A percentile compares a stretch with the other conserved stretches of the same genome.
Conservation (phyloP, 2,888 invertebrate species). For the Chloroclystis v-ata region DNA sequence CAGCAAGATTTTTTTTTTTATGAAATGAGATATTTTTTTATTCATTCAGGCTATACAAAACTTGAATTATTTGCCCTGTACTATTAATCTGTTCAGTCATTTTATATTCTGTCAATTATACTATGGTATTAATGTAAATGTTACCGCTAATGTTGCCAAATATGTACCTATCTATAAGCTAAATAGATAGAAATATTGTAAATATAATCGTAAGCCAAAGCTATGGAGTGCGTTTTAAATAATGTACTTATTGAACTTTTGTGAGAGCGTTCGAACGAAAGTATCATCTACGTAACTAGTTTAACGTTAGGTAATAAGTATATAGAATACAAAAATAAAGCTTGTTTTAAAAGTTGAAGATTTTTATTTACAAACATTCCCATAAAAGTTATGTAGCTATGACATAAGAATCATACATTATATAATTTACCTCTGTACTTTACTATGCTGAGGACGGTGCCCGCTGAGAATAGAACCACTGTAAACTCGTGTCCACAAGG, state of each 20-base stretch:
- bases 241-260: slow-evolving; percentile 53
- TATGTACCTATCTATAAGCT: slow-evolving; percentile 55
- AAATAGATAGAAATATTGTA: slow-evolving; percentile 66
- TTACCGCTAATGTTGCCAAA: slow-evolving; percentile 74
- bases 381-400: too few species aligned
- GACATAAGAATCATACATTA: too few species aligned
- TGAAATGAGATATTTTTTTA: too few species aligned
- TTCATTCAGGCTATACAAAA: too few species aligned
- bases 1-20: too few species aligned
- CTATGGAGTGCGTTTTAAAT: slow-evolving; percentile 60
- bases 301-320: slow-evolving; percentile 47
- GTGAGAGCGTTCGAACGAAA: slow-evolving; percentile 41
- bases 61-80: too few species aligned
- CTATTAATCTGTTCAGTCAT: neutral
- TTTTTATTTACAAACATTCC: neutral
- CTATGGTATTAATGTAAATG: slow-evolving; percentile 59
- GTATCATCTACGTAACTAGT: slow-evolving; percentile 52
- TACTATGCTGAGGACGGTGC: too few species aligned
- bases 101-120: slow-evolving; percentile 73
- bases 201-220: slow-evolving; percentile 66
- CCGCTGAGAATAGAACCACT: too few species aligned
- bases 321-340: slow-evolving; percentile 68
- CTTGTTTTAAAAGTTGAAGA: slow-evolving; percentile 62
- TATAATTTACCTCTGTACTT: too few species aligned
- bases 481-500: too few species aligned